Evolutionary conservation across 2,888 invertebrate genomes (phyloP).

Genomic region (Gymnosoma rotundatum): DNA sequence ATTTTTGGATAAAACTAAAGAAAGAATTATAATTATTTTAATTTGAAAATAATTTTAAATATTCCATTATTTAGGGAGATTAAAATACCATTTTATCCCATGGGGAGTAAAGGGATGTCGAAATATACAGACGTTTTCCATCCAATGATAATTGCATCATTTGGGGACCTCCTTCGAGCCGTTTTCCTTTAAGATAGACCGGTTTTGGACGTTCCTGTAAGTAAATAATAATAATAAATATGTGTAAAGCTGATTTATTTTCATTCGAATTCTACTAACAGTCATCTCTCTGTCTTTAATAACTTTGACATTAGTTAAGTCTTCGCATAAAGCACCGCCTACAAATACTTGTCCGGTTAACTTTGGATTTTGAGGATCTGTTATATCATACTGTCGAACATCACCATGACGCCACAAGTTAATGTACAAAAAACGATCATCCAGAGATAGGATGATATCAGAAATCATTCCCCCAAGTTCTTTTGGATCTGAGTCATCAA

Average conservation of each 20-base stretch:
- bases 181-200: slow-evolving; percentile 88
- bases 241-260: too few species aligned
- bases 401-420: slow-evolving; percentile 97
- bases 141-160: slow-evolving; percentile 98
- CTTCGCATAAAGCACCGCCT: slow-evolving; percentile 90
- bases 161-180: slow-evolving; percentile 93
- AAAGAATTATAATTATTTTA: background rate
- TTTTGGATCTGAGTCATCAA: slow-evolving; percentile 83
- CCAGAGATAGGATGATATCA: slow-evolving; percentile 96
- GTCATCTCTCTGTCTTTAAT: slow-evolving; percentile 88
- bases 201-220: slow-evolving; percentile 86
- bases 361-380: slow-evolving; percentile 90
- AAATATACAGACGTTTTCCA: slow-evolving; percentile 95
- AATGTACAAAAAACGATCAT: slow-evolving; percentile 95
- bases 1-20: slow-evolving; percentile 92
- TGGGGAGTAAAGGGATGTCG: slow-evolving; percentile 93
- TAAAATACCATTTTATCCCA: slow-evolving; percentile 91
- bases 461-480: slow-evolving; percentile 91
- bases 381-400: slow-evolving; percentile 96
- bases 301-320: slow-evolving; percentile 87
- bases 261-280: slow-evolving; percentile 79
- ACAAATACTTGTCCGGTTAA: slow-evolving; percentile 91
- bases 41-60: background rate
- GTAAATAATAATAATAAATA: background rate
- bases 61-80: background rate